These are phyloP conservation scores for Odontamblyopus rebecca DNA, from an alignment of 2,797 vertebrate species.

Conservation along the genomic window DNA sequence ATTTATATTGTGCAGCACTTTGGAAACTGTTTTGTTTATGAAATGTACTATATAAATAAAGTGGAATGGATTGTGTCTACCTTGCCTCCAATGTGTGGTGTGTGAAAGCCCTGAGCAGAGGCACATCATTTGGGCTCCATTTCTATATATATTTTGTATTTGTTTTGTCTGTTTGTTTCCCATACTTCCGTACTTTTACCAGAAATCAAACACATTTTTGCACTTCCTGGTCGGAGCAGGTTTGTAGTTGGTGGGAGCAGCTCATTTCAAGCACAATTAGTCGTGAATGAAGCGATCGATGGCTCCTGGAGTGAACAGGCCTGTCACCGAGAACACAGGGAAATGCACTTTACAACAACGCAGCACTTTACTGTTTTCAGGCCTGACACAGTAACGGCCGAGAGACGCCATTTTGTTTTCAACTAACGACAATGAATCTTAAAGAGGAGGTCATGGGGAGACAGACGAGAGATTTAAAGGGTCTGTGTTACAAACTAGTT, in stretches of 20 bases:
- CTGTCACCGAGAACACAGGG: conserved; percentile 81
- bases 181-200: conserved; percentile 49
- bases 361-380: conserved; percentile 80
- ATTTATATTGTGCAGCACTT: no score
- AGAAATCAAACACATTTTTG: conserved; percentile 82
- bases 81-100: no score
- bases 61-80: no score
- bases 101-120: no score
- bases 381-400: conserved; percentile 78
- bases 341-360: conserved; percentile 82
- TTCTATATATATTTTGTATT: no score
- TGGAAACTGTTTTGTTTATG: no score
- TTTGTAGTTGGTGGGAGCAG: conserved; percentile 72
- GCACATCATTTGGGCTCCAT: no score
- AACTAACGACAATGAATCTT: conserved; percentile 79
- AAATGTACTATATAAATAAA: no score
- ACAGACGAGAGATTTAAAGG: background rate
- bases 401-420: conserved; percentile 74
- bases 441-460: conserved; percentile 71
- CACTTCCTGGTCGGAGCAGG: conserved; percentile 71
- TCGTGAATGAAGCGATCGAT: conserved; percentile 90
- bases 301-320: conserved; percentile 83
- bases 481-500: no score
- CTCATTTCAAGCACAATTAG: conserved; percentile 89
- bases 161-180: no score